Conservation (phyloP, 2,888 invertebrate species). For the Gari tellinella region DNA sequence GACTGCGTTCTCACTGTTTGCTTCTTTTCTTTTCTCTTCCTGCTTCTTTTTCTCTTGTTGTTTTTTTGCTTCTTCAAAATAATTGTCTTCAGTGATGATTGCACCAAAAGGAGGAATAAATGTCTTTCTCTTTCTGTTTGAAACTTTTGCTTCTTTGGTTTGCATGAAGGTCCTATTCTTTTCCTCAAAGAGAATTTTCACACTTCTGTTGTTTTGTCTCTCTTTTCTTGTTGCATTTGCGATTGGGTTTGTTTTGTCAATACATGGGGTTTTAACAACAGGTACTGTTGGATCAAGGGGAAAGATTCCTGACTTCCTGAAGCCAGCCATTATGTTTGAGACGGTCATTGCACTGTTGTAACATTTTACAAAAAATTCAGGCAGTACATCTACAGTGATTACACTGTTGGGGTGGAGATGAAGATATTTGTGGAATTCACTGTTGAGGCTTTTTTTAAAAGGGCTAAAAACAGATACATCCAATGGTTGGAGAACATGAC, state of each 20-base stretch:
- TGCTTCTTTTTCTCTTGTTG: conserved; percentile 12
- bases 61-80: conserved; percentile 12
- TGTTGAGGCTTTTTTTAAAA: conserved; percentile 17
- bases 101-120: conserved; percentile 36
- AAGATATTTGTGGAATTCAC: conserved; percentile 23
- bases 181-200: conserved; percentile 15
- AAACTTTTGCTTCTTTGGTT: neutral
- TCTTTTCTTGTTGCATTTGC: conserved; percentile 18
- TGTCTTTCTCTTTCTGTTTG: conserved; percentile 14
- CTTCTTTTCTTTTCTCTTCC: conserved; percentile 1
- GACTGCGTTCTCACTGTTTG: neutral
- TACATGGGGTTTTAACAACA: neutral
- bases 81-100: conserved; percentile 21
- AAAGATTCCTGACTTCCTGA: conserved; percentile 21
- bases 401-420: conserved; percentile 16
- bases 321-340: conserved; percentile 25
- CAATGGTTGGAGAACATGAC: conserved; percentile 24
- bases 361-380: conserved; percentile 5
- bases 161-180: conserved; percentile 7
- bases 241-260: neutral
- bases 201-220: conserved; percentile 27
- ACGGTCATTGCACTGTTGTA: conserved; percentile 17
- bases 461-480: conserved; percentile 31
- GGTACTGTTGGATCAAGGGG: conserved; percentile 16
- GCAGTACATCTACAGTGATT: conserved; percentile 25